Conservation (phyloP, 2,888 invertebrate species). For the Rhopalosiphum nymphaeae region DNA sequence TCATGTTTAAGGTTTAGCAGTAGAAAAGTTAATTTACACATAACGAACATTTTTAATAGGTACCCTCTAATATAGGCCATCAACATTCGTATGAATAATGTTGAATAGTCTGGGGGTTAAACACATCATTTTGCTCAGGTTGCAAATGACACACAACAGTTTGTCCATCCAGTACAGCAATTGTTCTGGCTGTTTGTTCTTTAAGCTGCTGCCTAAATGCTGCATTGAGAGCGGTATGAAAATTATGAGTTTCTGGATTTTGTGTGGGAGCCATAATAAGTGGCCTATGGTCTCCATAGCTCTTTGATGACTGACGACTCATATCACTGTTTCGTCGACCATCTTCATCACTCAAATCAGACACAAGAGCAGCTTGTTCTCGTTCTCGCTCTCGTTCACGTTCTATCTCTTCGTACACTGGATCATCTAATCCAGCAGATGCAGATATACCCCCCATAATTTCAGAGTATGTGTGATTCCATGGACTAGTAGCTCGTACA, state of each 20-base stretch:
- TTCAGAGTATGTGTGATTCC: constrained; percentile 85
- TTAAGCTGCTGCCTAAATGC: constrained; percentile 72
- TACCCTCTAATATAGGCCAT: constrained; percentile 48
- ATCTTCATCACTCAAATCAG: constrained; percentile 83
- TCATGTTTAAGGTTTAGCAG: constrained; percentile 45
- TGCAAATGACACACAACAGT: constrained; percentile 89
- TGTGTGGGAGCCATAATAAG: constrained; percentile 76
- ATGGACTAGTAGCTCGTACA: constrained; percentile 73
- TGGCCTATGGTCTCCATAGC: constrained; percentile 86
- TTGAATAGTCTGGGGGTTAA: constrained; percentile 50
- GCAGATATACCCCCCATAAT: constrained; percentile 71
- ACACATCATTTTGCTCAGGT: constrained; percentile 69
- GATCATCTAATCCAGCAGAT: constrained; percentile 75
- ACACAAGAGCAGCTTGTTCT: constrained; percentile 67
- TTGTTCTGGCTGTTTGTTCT: constrained; percentile 72
- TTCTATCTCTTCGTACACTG: constrained; percentile 86
- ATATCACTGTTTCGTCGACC: constrained; percentile 80
- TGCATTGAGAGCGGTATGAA: constrained; percentile 69
- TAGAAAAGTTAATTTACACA: constrained; percentile 51
- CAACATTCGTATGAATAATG: constrained; percentile 64
- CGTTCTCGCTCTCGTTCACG: constrained; percentile 70
- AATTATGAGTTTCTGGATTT: constrained; percentile 70
- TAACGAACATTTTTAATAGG: constrained; percentile 23
- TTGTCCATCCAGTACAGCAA: constrained; percentile 87
- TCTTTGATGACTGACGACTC: constrained; percentile 80